phyloP scores from a whole-genome alignment of 2,113 vertebrate genomes.

The Sterrhoptilus dennistouni region DNA sequence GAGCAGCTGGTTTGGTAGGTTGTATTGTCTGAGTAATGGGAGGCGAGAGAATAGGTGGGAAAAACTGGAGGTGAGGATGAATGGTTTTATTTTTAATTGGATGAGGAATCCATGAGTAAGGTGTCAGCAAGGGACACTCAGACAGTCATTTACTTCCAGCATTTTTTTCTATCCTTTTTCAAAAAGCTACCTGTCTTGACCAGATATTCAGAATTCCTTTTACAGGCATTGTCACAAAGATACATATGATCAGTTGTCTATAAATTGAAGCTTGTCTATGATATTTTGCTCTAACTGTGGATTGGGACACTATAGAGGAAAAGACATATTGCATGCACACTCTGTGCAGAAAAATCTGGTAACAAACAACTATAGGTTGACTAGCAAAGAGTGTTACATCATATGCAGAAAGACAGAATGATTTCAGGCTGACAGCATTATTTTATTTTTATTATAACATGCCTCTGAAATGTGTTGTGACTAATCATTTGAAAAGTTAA shows the following conservation, averaged over 20 bases:
- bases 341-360: neutral
- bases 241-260: neutral
- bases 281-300: neutral
- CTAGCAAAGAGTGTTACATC: neutral
- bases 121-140: neutral
- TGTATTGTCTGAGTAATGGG: neutral
- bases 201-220: neutral
- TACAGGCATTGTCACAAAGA: neutral
- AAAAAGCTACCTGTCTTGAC: neutral
- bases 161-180: neutral
- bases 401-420: neutral
- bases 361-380: neutral
- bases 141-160: neutral
- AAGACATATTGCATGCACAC: neutral
- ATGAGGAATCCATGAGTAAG: neutral
- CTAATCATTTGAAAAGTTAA: slow-evolving; percentile 53
- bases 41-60: neutral
- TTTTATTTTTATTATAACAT: slow-evolving; percentile 46
- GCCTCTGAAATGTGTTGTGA: slow-evolving; percentile 7
- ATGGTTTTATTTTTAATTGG: slow-evolving; percentile 26
- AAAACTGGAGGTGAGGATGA: neutral
- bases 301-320: neutral
- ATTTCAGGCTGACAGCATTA: neutral
- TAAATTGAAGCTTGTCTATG: neutral
- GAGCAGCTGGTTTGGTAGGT: neutral